Percentiles rank a stretch among this genome's conserved stretches.
Conservation (phyloP, 2,797 vertebrate genomes). For the Sebastolobus altivelis region DNA sequence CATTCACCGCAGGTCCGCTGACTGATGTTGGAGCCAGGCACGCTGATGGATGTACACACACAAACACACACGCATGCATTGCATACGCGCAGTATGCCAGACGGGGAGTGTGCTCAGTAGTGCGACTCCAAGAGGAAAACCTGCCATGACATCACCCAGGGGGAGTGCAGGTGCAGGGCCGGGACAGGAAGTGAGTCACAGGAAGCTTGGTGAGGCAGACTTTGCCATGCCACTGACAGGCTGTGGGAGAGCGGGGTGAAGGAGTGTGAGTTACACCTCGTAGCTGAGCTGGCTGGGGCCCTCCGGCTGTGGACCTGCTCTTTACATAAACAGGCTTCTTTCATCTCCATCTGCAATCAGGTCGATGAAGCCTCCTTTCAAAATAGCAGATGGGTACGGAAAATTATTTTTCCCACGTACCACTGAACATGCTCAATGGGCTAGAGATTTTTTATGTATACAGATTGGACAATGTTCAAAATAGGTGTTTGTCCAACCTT, state of each 20-base stretch:
- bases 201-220: slow-evolving; percentile 85
- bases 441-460: neutral
- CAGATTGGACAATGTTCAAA: neutral
- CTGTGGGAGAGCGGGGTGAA: slow-evolving; percentile 75
- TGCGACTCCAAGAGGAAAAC: slow-evolving; percentile 78
- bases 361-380: slow-evolving; percentile 31
- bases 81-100: slow-evolving; percentile 59
- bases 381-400: slow-evolving; percentile 13
- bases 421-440: neutral
- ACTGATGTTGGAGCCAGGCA: slow-evolving; percentile 74
- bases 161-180: slow-evolving; percentile 84
- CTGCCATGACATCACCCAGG: slow-evolving; percentile 87
- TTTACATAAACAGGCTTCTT: slow-evolving; percentile 65
- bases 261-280: slow-evolving; percentile 71
- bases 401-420: neutral
- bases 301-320: slow-evolving; percentile 59
- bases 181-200: slow-evolving; percentile 89
- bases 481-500: slow-evolving; percentile 26
- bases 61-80: slow-evolving; percentile 53
- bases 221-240: slow-evolving; percentile 79
- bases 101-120: slow-evolving; percentile 67
- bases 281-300: slow-evolving; percentile 55
- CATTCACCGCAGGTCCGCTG: slow-evolving; percentile 64
- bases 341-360: slow-evolving; percentile 51
- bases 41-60: slow-evolving; percentile 71